Conservation (phyloP, 1,140 invertebrate genomes). For the Octopus bimaculoides region DNA sequence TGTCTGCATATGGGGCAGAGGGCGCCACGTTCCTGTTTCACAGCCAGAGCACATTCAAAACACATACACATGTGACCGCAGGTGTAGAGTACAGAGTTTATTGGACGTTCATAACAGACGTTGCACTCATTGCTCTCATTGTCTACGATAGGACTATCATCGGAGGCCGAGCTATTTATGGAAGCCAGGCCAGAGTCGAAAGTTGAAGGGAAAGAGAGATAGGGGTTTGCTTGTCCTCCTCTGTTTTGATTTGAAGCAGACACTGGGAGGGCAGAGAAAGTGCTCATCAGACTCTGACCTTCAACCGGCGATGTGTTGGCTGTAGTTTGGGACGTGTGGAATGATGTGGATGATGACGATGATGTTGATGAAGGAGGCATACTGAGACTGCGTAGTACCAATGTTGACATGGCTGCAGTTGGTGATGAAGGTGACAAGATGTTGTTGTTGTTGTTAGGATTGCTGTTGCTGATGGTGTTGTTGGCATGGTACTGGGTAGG, state of each 20-base stretch:
- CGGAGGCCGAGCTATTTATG: constrained; percentile 26
- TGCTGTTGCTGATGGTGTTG: constrained; percentile 14
- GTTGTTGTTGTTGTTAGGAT: constrained; percentile 17
- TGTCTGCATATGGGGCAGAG: constrained; percentile 93
- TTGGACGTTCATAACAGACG: constrained; percentile 89
- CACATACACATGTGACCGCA: constrained; percentile 99
- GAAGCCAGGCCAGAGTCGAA: constrained; percentile 14
- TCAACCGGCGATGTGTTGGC: constrained; percentile 20
- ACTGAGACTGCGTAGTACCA: constrained; percentile 35
- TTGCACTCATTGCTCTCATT: constrained; percentile 71
- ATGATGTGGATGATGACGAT: constrained; percentile 8
- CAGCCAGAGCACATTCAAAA: constrained; percentile 89
- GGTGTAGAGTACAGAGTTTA: constrained; percentile 91
- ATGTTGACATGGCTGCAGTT: constrained; percentile 21
- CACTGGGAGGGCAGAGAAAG: constrained; percentile 24
- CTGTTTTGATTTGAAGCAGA: constrained; percentile 20
- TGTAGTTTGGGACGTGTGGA: not conserved
- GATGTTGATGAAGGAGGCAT: constrained; percentile 21
- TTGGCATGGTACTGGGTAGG: constrained; percentile 10
- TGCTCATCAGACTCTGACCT: constrained; percentile 17
- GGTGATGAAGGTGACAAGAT: constrained; percentile 14
- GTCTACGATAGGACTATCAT: constrained; percentile 18
- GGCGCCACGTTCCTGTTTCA: constrained; percentile 79
- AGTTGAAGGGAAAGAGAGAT: not conserved
- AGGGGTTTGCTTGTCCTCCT: not conserved